Evolutionary conservation across 1,140 invertebrate genomes (phyloP), one percentile per base, ranked within the genome.

Genomic region (Phymastichus coffea): DNA sequence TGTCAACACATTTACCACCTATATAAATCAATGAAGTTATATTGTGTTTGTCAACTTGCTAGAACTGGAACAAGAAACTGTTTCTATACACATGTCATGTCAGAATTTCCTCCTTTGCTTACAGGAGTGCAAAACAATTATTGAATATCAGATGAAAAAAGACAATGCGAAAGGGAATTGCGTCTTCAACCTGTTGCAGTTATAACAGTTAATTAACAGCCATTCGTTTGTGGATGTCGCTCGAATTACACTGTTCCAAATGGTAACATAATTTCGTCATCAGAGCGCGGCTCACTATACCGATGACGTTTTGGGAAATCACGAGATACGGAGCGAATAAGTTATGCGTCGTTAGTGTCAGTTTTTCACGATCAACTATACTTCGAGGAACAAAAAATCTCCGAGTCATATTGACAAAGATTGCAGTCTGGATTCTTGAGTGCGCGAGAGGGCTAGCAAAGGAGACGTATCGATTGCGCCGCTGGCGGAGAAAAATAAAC

Each of bases 121-220:
- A 52, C 15, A 38, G 20, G 12, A 20, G 17, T 20, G 33, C 19
- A 22, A 35, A n/a, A 15, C 3, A 14, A 48, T 12, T 19, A 4
- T 22, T 4, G 8, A 19, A 4, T 19, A 17, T 20, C 4, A n/a
- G n/a, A n/a, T n/a, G n/a, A n/a, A n/a, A n/a, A n/a, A n/a, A n/a
- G n/a, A n/a, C n/a, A n/a, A n/a, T n/a, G n/a, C n/a, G n/a, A n/a
- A n/a, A 14, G 19, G 22, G 3, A 44, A 44, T n/a, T 25, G n/a
- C 25, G 14, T n/a, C 38, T 48, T 56, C 23, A n/a, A 59, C 57
- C 48, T 46, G 48, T 46, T 59, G 40, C 38, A 53, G 57, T 20
- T 35, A n/a, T n/a, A 20, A 52, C 19, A 20, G 30, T 57, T 28
- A 38, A 57, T 48, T 22, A 23, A 25, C 19, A 33, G 9, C 14